A percentile compares a stretch with the other conserved stretches of the same genome.
These are phyloP conservation scores for Dreissena rostriformis DNA, from an alignment of 1,140 invertebrate genomes.

Conservation along the genomic window DNA sequence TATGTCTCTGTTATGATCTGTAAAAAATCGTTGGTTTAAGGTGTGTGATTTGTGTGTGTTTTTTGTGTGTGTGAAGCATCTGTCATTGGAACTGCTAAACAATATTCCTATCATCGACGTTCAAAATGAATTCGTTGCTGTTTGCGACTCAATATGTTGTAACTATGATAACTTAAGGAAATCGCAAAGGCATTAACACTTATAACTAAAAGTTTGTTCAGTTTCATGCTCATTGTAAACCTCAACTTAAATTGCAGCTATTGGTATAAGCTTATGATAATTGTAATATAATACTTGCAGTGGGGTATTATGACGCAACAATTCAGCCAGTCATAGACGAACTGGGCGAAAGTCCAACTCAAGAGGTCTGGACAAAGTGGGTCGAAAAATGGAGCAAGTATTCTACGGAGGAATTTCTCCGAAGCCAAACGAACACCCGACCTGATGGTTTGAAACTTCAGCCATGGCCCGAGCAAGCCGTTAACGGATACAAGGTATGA, in stretches of 20 bases:
- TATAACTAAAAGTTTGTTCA: neutral
- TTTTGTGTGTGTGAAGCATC: no score
- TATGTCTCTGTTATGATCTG: no score
- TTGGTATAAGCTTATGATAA: neutral
- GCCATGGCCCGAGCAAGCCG: slow-evolving; percentile 61
- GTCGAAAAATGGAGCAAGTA: slow-evolving; percentile 57
- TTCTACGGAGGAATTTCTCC: slow-evolving; percentile 51
- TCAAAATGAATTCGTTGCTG: no score
- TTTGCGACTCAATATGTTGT: no score
- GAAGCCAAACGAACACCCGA: slow-evolving; percentile 15
- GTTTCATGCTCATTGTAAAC: neutral
- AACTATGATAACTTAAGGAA: neutral
- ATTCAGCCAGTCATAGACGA: slow-evolving; percentile 50
- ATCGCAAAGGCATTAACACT: neutral
- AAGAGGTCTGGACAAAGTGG: slow-evolving; percentile 53
- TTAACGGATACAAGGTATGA: slow-evolving; percentile 55
- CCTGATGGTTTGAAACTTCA: neutral
- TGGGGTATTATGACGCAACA: slow-evolving; percentile 34
- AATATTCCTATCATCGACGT: no score
- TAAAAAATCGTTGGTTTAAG: no score
- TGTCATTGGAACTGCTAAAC: no score
- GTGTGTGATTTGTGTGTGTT: no score
- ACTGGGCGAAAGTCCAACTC: slow-evolving; percentile 12
- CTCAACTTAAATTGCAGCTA: neutral
- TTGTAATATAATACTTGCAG: slow-evolving; percentile 42